phyloP scores from a whole-genome alignment of 2,888 invertebrate genomes.

The Drosophila yooni region DNA sequence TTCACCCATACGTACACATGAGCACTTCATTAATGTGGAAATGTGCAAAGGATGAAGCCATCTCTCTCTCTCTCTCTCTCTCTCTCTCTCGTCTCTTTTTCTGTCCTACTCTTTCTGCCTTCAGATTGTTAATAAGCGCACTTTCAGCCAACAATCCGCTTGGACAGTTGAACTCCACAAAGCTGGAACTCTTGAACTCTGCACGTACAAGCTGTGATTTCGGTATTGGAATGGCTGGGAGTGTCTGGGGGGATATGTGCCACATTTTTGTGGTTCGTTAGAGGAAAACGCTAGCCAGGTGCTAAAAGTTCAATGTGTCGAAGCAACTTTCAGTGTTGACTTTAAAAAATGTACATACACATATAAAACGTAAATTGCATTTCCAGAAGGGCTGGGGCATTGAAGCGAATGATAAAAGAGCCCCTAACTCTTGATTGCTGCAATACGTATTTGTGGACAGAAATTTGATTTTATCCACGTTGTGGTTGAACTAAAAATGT shows the following conservation, averaged over 20 bases:
- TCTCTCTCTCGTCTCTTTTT: conserved; percentile 1
- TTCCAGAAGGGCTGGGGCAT: background rate
- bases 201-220: conserved; percentile 73
- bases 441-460: conserved; percentile 32
- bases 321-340: conserved; percentile 62
- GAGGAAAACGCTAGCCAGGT: conserved; percentile 48
- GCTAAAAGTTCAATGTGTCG: conserved; percentile 73
- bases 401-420: no score
- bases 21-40: conserved; percentile 76
- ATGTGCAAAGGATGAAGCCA: conserved; percentile 42
- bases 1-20: conserved; percentile 28
- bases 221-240: conserved; percentile 1
- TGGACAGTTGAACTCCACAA: conserved; percentile 39
- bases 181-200: conserved; percentile 25
- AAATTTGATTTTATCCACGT: conserved; percentile 20
- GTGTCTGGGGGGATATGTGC: background rate
- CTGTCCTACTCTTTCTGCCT: conserved; percentile 1
- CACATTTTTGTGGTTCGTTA: conserved; percentile 72
- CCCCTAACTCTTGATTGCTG: conserved; percentile 37
- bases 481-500: background rate
- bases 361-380: conserved; percentile 35
- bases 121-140: conserved; percentile 76
- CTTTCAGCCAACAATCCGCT: conserved; percentile 45
- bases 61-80: conserved; percentile 10
- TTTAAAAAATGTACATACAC: conserved; percentile 54